Evolutionary conservation across 2,113 vertebrate genomes (phyloP).

Genomic region (Peromyscus maniculatus): DNA sequence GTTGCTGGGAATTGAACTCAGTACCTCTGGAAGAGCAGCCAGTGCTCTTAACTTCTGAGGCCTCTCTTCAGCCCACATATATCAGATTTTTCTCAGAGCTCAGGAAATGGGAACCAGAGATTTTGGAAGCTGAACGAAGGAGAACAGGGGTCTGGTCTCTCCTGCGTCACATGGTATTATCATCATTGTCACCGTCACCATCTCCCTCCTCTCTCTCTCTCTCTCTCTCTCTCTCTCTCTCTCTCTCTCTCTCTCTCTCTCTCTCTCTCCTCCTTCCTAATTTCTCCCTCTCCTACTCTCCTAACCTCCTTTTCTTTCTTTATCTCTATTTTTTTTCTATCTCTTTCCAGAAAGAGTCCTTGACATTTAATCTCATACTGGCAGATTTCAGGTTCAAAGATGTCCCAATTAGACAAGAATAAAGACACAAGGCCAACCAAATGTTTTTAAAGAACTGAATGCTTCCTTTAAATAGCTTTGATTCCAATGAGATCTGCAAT

Average conservation of each 20-base stretch:
- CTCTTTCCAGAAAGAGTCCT: slow-evolving; percentile 22
- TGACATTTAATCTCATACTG: neutral
- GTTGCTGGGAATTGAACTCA: too few species aligned
- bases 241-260: too few species aligned
- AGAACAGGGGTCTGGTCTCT: neutral
- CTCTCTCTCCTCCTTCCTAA: neutral
- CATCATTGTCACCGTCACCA: too few species aligned
- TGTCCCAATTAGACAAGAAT: neutral
- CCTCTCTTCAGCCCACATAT: neutral
- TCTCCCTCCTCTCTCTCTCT: neutral
- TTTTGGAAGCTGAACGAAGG: neutral
- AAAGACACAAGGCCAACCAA: neutral
- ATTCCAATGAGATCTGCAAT: slow-evolving; percentile 17
- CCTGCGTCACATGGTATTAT: neutral
- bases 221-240: too few species aligned
- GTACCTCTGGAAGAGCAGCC: too few species aligned
- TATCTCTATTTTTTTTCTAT: neutral
- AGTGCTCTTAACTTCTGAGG: too few species aligned
- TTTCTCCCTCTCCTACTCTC: neutral
- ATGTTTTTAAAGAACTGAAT: neutral
- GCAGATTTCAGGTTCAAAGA: slow-evolving; percentile 36
- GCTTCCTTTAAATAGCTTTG: neutral
- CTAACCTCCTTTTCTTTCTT: neutral
- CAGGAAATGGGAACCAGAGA: neutral
- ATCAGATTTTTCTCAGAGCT: neutral